Base-by-base conservation (phyloP, 2,888 invertebrate genomes). In the Cryptophagus acutangulus region DNA sequence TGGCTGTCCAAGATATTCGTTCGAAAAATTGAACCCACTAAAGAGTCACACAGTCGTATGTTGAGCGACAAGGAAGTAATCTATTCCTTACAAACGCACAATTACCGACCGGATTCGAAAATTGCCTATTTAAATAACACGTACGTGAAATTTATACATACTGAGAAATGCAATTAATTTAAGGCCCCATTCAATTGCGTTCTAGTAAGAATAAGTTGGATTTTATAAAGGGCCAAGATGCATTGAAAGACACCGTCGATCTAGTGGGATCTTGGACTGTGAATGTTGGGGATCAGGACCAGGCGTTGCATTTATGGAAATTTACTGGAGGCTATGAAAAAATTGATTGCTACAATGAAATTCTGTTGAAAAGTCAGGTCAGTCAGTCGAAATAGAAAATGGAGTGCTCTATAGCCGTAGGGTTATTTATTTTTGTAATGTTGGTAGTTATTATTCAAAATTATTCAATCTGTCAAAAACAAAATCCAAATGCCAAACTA, bases 181-280 rank as follows among this genome's bases (percentile, higher is more conserved):
- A 31, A 20, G 6, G 6, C 24, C n/a, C n/a, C 26, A 4, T 10
- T 13, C 16, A 16, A 18, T 34, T 14, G 28, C 39, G 39, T 48
- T 60, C 10, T 70, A 91, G 91, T 62, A 82, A 88, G 73, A 80
- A 82, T 50, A 81, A 81, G 36, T 81, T 84, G n/a, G 78, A 84
- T 53, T 76, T 89, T 61, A 79, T 92, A 42, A 79, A 84, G 58
- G 78, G 83, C 2, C 81, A 81, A 53, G 82, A 82, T 57, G 71
- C 85, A 24, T 71, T 92, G 15, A 51, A 52, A 3, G 51, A 62
- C 18, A 84, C 86, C 36, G 85, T 87, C 58, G 87, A 93, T 63
- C 73, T 97, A 54, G 85, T 94, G 16, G 97, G 90, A 39, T 96
- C 96, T 59, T 99, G 95, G 92, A 88, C 87, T 0, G 96, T 96